Percentiles rank a stretch among this genome's conserved stretches.
phyloP scores from a whole-genome alignment of 2,113 vertebrate species.

The Ahaetulla prasina region DNA sequence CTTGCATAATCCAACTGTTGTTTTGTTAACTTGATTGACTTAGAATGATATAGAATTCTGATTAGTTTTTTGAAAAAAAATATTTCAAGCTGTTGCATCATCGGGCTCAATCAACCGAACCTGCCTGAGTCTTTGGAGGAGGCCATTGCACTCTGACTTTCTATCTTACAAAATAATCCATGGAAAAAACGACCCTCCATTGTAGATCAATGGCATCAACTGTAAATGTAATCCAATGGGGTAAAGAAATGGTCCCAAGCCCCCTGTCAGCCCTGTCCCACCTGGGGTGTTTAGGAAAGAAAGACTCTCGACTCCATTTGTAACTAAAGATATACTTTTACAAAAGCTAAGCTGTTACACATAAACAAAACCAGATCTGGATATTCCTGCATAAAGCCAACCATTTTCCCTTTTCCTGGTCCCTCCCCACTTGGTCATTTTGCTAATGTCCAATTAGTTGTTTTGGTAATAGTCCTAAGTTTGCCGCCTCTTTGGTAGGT shows the following conservation, averaged over 20 bases:
- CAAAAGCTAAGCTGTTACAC: background rate
- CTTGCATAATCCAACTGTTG: background rate
- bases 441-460: background rate
- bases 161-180: background rate
- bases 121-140: fast-evolving
- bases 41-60: background rate
- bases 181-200: background rate
- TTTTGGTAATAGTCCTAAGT: background rate
- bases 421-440: too few relatives aligned
- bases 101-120: too few relatives aligned
- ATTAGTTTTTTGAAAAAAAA: background rate
- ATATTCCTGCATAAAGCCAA: background rate
- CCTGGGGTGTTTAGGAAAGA: background rate
- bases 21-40: background rate
- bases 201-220: background rate
- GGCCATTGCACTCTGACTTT: background rate
- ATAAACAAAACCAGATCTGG: background rate
- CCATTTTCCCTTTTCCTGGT: background rate
- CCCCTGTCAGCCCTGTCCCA: background rate
- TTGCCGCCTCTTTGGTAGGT: background rate
- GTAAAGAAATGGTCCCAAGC: background rate
- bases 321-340: background rate
- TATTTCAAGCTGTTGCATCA: background rate
- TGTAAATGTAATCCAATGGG: fast-evolving
- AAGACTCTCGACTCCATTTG: background rate